Base-by-base conservation (phyloP, 2,888 invertebrate species). In the Gastrophysa polygoni region DNA sequence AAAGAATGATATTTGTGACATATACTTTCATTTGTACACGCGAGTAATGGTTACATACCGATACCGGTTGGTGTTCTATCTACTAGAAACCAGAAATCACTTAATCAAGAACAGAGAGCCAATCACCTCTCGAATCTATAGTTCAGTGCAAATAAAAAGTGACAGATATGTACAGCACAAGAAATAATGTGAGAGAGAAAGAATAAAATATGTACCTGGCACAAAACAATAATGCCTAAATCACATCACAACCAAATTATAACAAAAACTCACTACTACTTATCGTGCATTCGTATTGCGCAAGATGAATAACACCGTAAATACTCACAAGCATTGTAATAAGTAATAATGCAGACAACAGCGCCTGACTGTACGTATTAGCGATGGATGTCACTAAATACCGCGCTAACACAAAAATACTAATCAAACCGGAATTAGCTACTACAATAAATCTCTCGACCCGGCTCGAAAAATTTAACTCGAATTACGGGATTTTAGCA, bases 251-350 rank as follows among this genome's bases (percentile, higher is more conserved):
- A 52, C 57, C 59, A 59, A 62, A 59, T 62, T 51, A 51, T 50
- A 59, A 56, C 54, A 49, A 54, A 62, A 66, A 62, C 38, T 57
- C 57, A 66, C 47, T 34, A 56, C 47, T 43, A 21, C 46, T 24
- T 46, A 21, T 50, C 29, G 50, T 51, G n/a, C 11, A 54, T 14
- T 52, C 56, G 50, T 49, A 64, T 64, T 64, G 64, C 65, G 63
- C 63, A 68, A 61, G 50, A 55, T 59, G 59, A 63, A 68, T 24
- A 65, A 65, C 60, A 63, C 62, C 57, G 59, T 61, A 59, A 66
- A 70, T 73, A 74, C 74, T 73, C 73, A 74, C 74, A 72, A 73
- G 73, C 73, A 73, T 74, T 68, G 71, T 71, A 38, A 38, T 66
- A 68, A 62, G 68, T 69, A 58, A 55, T 61, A 67, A 63, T 50